A percentile compares a stretch with the other conserved stretches of the same genome.
Evolutionary conservation across 2,888 invertebrate species (phyloP).

Genomic region (Folsomia candida): DNA sequence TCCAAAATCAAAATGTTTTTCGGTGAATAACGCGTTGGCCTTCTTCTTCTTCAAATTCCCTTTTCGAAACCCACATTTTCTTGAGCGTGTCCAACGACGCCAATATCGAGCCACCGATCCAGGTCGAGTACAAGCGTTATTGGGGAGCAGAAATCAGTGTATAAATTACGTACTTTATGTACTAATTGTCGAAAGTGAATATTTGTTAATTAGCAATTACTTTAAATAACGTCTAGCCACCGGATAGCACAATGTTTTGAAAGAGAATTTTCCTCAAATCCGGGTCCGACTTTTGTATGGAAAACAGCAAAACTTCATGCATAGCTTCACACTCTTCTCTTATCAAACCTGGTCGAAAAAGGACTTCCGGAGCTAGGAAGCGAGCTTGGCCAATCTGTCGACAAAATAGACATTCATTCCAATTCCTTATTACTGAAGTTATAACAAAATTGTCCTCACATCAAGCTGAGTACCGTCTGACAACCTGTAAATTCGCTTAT

Average conservation of each 20-base stretch:
- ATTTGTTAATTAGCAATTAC: conserved; percentile 55
- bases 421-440: not conserved
- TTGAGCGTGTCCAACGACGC: conserved; percentile 99
- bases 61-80: conserved; percentile 99
- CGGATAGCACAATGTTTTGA: conserved; percentile 96
- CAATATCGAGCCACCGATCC: conserved; percentile 99
- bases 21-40: conserved; percentile 90
- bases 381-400: conserved; percentile 85
- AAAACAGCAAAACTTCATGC: conserved; percentile 92
- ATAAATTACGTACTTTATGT: not conserved
- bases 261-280: conserved; percentile 94
- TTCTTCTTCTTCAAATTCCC: conserved; percentile 96
- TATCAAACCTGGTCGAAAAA: conserved; percentile 95
- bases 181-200: no score
- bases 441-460: conserved; percentile 61
- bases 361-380: conserved; percentile 93
- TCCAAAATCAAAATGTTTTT: conserved; percentile 78
- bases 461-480: conserved; percentile 94
- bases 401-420: conserved; percentile 1
- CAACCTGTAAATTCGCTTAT: conserved; percentile 83
- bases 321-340: conserved; percentile 98
- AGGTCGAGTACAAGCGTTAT: conserved; percentile 96
- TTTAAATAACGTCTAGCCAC: conserved; percentile 94
- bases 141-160: conserved; percentile 88
- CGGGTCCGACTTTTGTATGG: conserved; percentile 97